Conservation (phyloP, 2,888 invertebrate species). For the Desoria tigrina region DNA sequence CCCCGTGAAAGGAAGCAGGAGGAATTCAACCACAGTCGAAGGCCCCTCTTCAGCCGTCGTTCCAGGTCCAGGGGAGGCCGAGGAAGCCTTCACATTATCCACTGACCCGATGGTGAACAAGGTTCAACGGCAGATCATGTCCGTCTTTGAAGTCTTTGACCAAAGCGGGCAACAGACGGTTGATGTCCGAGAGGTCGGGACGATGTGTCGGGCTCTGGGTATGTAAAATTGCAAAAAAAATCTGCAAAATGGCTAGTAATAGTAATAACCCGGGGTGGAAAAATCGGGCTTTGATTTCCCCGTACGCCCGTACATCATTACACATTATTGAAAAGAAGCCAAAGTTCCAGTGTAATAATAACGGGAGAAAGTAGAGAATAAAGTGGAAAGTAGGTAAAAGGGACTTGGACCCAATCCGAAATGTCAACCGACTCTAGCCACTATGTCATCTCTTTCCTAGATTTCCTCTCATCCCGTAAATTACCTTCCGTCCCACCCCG, state of each 20-base stretch:
- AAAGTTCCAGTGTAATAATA: no score
- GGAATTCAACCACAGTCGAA: no score
- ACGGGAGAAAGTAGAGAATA: no score
- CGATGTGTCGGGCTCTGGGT: constrained; percentile 82
- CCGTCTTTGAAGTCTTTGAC: constrained; percentile 88
- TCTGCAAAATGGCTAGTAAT: constrained; percentile 21
- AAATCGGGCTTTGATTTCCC: not conserved
- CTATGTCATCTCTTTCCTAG: no score
- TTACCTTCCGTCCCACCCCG: not conserved
- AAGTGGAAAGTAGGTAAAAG: no score
- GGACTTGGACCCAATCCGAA: no score
- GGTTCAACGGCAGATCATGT: constrained; percentile 58
- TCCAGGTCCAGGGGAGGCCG: no score
- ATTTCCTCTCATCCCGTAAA: constrained; percentile 5
- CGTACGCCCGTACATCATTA: no score
- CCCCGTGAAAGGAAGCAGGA: no score
- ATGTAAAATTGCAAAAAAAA: constrained; percentile 45
- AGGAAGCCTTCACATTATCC: constrained; percentile 31
- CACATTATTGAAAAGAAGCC: no score
- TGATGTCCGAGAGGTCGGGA: constrained; percentile 87
- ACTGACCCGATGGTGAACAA: constrained; percentile 43
- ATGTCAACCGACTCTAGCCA: no score
- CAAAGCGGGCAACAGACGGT: constrained; percentile 83
- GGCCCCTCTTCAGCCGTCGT: no score
- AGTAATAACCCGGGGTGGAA: constrained; percentile 9